These are phyloP conservation scores for Melinaea marsaeus DNA, from an alignment of 2,888 invertebrate genomes.

Conservation along the genomic window DNA sequence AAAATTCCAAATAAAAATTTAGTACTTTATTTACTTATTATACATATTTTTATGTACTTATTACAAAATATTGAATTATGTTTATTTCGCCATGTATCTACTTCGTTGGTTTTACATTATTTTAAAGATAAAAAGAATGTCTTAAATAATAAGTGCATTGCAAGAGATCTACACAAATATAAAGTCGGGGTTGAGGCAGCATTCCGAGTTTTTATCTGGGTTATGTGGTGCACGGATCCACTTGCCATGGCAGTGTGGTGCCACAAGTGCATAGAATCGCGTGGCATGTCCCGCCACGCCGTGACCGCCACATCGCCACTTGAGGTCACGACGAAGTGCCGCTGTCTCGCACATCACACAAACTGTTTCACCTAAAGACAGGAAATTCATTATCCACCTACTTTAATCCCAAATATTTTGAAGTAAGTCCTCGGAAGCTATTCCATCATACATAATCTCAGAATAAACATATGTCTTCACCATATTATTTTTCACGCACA, in stretches of 20 bases:
- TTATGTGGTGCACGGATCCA: slow-evolving; percentile 81
- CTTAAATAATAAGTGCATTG: background rate
- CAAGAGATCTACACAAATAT: slow-evolving; percentile 60
- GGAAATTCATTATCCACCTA: background rate
- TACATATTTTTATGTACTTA: no score
- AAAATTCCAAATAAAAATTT: no score
- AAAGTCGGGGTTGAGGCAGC: slow-evolving; percentile 66
- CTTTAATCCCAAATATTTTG: no score
- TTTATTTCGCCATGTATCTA: no score
- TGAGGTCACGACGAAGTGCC: slow-evolving; percentile 84
- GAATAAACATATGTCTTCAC: no score
- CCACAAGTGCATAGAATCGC: slow-evolving; percentile 89
- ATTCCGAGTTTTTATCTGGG: slow-evolving; percentile 55
- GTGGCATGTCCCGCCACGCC: slow-evolving; percentile 86
- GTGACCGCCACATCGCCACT: slow-evolving; percentile 91
- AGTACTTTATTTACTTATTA: no score
- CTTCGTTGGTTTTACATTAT: background rate
- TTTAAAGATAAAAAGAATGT: background rate
- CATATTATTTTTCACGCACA: no score
- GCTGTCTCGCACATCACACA: slow-evolving; percentile 91
- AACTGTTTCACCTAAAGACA: slow-evolving; percentile 82
- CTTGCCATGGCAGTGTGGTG: slow-evolving; percentile 93
- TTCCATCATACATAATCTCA: no score
- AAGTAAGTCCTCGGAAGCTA: no score
- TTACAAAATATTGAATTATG: no score